Percentiles rank a stretch among this genome's conserved stretches.
phyloP scores from a whole-genome alignment of 2,888 invertebrate genomes.

The Lepeophtheirus nordmannii region DNA sequence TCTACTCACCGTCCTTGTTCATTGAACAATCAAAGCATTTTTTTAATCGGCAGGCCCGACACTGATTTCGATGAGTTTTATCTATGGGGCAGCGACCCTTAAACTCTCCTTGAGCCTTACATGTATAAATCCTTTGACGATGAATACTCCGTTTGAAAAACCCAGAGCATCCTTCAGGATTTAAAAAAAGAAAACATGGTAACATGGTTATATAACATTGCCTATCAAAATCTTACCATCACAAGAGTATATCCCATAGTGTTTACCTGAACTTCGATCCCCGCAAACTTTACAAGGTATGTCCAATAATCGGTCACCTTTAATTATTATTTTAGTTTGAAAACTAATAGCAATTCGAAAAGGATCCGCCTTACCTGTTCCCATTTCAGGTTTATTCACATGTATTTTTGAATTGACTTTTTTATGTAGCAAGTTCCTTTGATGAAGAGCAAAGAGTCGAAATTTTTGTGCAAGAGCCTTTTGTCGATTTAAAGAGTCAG shows the following conservation, averaged over 20 bases:
- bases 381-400: not conserved
- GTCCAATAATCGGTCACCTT: constrained; percentile 90
- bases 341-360: no score
- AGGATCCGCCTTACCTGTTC: constrained; percentile 13
- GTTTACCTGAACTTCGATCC: constrained; percentile 95
- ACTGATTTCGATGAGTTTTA: constrained; percentile 92
- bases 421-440: not conserved
- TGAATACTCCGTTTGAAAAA: constrained; percentile 94
- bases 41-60: constrained; percentile 79
- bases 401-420: not conserved
- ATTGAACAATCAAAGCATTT: constrained; percentile 92
- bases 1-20: constrained; percentile 85
- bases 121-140: constrained; percentile 85
- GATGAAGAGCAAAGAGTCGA: constrained; percentile 1
- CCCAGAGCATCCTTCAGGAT: constrained; percentile 64
- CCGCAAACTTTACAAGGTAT: constrained; percentile 98
- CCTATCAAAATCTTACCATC: constrained; percentile 60
- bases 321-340: constrained; percentile 27
- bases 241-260: constrained; percentile 98
- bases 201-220: not conserved
- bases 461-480: not conserved
- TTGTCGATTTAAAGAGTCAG: not conserved
- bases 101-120: constrained; percentile 82
- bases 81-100: constrained; percentile 89
- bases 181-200: constrained; percentile 9